Conservation (phyloP, 1,140 invertebrate genomes). For the Cyrtorhinus lividipennis region DNA sequence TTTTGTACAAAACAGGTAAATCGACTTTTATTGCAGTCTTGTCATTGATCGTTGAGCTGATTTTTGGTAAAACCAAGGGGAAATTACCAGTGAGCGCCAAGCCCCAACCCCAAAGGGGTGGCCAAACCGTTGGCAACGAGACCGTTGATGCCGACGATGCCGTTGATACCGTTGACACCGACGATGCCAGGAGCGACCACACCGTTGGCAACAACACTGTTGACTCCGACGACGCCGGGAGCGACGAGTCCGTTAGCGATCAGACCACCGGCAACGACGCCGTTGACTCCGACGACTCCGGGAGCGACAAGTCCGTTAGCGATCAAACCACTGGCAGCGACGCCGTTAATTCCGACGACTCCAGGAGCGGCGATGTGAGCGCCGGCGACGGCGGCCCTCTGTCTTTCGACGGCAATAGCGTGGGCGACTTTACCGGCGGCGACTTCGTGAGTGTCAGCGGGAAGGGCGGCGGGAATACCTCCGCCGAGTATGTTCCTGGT, state of each 20-base stretch:
- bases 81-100: neutral
- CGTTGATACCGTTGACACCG: neutral
- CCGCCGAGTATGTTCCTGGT: constrained; percentile 16
- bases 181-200: neutral
- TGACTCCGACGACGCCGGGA: neutral
- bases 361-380: neutral
- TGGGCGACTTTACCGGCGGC: constrained; percentile 34
- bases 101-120: neutral
- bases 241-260: no score
- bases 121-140: neutral
- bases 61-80: neutral
- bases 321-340: neutral
- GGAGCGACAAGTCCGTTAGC: no score
- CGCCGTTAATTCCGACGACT: neutral
- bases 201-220: neutral
- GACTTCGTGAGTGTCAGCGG: constrained; percentile 37
- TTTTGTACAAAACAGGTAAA: no score
- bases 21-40: no score
- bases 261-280: neutral
- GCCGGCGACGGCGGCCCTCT: constrained; percentile 26
- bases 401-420: constrained; percentile 23
- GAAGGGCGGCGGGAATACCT: constrained; percentile 28
- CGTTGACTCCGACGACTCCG: neutral
- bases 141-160: neutral
- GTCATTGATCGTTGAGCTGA: neutral